Evolutionary conservation across 64 coral and sea anemone species (phyloP).

Genomic region (Stichodactyla helianthus): DNA sequence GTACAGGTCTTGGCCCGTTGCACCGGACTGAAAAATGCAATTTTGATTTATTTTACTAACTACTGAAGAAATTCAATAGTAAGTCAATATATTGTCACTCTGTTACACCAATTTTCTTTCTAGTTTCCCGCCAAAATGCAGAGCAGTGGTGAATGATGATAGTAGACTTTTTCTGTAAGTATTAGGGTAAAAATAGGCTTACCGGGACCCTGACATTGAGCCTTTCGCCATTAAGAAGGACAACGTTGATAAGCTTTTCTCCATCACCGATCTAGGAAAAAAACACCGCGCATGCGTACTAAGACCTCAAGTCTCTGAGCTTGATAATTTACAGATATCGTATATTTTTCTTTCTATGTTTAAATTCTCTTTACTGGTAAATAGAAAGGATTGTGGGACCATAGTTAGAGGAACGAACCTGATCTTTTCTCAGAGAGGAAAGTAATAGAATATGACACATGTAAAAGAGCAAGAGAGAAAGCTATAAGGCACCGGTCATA

Average conservation of each 20-base stretch:
- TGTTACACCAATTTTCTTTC: conserved; percentile 24
- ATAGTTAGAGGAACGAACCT: too few species aligned
- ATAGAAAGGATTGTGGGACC: too few species aligned
- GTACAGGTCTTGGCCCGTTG: conserved; percentile 91
- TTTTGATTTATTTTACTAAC: background rate
- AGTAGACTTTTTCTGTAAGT: too few species aligned
- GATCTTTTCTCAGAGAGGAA: too few species aligned
- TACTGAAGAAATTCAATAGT: background rate
- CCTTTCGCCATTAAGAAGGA: conserved; percentile 88
- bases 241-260: conserved; percentile 93
- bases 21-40: conserved; percentile 29
- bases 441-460: too few species aligned
- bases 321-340: background rate
- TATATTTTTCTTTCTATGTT: too few species aligned
- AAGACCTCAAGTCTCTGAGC: background rate
- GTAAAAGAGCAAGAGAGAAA: too few species aligned
- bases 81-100: too few species aligned
- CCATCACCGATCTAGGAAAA: conserved; percentile 94
- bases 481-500: too few species aligned
- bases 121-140: too few species aligned
- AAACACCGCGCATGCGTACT: background rate
- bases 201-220: conserved; percentile 95
- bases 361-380: too few species aligned
- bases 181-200: background rate
- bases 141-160: too few species aligned